Percentiles rank a stretch among this genome's conserved stretches.
Evolutionary conservation across 2,797 vertebrate genomes (phyloP).

Genomic region (Acanthis flammea): DNA sequence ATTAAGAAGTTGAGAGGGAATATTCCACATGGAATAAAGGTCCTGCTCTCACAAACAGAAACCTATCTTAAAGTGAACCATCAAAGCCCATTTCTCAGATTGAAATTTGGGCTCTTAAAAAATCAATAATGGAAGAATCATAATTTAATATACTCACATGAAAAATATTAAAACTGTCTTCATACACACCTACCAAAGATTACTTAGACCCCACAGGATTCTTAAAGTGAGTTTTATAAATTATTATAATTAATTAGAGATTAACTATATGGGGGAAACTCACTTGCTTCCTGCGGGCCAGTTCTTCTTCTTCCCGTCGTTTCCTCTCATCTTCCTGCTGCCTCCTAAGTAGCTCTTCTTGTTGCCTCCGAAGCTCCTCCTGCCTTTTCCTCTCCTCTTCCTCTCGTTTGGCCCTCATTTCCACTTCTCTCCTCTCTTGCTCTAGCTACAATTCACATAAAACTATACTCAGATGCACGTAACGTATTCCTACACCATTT

Average conservation of each 20-base stretch:
- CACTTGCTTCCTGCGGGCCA: conserved; percentile 91
- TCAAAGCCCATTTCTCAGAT: background rate
- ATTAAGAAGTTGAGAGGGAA: background rate
- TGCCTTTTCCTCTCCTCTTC: conserved; percentile 91
- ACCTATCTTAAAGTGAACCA: background rate
- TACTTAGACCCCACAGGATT: conserved; percentile 45
- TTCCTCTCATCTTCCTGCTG: conserved; percentile 90
- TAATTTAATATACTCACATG: conserved; percentile 23
- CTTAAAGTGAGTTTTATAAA: conserved; percentile 56
- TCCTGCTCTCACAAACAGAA: background rate
- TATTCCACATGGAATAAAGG: background rate
- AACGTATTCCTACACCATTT: conserved; percentile 51
- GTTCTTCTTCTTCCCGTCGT: conserved; percentile 87
- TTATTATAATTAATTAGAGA: conserved; percentile 36
- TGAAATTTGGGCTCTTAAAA: background rate
- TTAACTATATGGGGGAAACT: conserved; percentile 56
- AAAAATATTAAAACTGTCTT: conserved; percentile 41
- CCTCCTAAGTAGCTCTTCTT: conserved; percentile 89
- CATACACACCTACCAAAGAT: conserved; percentile 27
- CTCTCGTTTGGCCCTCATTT: conserved; percentile 92
- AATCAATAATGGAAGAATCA: background rate
- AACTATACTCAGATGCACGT: conserved; percentile 57
- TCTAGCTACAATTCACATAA: conserved; percentile 83
- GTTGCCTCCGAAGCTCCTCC: conserved; percentile 88
- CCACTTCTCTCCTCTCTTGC: conserved; percentile 90